These are phyloP conservation scores for Nymphalis polychloros DNA, from an alignment of 2,888 invertebrate genomes.

Conservation along the genomic window DNA sequence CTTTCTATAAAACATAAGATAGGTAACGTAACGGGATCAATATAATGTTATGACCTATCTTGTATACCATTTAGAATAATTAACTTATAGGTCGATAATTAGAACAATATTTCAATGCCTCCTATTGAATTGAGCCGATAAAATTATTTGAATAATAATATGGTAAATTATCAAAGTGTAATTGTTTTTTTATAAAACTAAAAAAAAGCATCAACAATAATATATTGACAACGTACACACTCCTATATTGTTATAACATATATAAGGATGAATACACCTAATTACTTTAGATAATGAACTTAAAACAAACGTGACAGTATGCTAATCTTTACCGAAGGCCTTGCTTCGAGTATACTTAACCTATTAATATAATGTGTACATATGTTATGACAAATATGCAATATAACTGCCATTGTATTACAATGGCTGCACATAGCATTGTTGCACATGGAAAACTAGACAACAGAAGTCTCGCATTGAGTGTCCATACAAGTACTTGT, in stretches of 20 bases:
- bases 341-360: conserved; percentile 38
- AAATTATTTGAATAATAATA: no score
- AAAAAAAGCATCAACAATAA: not conserved
- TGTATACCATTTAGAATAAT: no score
- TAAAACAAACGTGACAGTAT: conserved; percentile 38
- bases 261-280: conserved; percentile 7
- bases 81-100: no score
- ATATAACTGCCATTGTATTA: conserved; percentile 36
- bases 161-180: no score
- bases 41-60: no score
- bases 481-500: conserved; percentile 2
- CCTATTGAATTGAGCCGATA: no score
- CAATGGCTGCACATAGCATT: conserved; percentile 32
- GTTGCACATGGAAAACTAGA: conserved; percentile 35
- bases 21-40: no score
- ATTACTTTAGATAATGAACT: conserved; percentile 34
- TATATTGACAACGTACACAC: not conserved
- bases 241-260: not conserved
- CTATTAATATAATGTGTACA: conserved; percentile 37
- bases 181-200: not conserved
- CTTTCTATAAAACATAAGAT: no score
- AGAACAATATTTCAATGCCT: no score
- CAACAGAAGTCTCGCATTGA: conserved; percentile 22
- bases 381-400: conserved; percentile 33
- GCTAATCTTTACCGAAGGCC: conserved; percentile 41